Base-by-base conservation (phyloP, 2,797 vertebrate species). In the Brachyrhaphis roseni region DNA sequence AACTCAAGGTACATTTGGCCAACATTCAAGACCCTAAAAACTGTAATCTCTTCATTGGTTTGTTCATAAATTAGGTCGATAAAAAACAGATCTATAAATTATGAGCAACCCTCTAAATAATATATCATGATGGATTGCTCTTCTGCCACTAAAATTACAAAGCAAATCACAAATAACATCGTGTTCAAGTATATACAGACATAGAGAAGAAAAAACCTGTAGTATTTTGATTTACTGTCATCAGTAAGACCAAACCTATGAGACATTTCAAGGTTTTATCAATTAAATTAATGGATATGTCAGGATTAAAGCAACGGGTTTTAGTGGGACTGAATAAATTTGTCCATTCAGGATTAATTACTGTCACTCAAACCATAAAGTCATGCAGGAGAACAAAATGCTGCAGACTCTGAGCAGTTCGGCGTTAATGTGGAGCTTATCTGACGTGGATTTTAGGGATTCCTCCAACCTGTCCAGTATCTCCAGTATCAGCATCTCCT, bases 131-230 rank as follows among this genome's bases (percentile, higher is more conserved):
- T 34, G 76, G 47, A 3, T 45, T 47, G 79, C 49, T 70, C 62
- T 83, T 55, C 78, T 71, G 51, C 28, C 2, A 76, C 8, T 76
- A 26, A 78, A 79, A 79, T 77, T 43, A 77, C 75, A 80, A 53
- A 28, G 12, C 57, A 31, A 47, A 74, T 34, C 49, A 85, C 41
- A 81, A 72, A 64, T 64, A 64, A 73, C 73, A 75, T 28, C 23
- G 28, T 62, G 47, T 83, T 81, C 51, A 82, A 45, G 66, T 85
- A 86, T 79, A 13, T 78, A 88, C 79, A 87, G 64, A 20, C 47
- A 39, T 39, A 13, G 51, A 82, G 11, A 78, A 76, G 47, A 59
- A 59, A n/a, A 16, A 28, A 31, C 20, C 49, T 23, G 39, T 4
- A 15, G 1, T 4, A 20, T 41, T 49, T 34, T 76, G 45, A 68